Base-by-base conservation (phyloP, 2,113 vertebrate genomes). In the Pampusana beccarii region DNA sequence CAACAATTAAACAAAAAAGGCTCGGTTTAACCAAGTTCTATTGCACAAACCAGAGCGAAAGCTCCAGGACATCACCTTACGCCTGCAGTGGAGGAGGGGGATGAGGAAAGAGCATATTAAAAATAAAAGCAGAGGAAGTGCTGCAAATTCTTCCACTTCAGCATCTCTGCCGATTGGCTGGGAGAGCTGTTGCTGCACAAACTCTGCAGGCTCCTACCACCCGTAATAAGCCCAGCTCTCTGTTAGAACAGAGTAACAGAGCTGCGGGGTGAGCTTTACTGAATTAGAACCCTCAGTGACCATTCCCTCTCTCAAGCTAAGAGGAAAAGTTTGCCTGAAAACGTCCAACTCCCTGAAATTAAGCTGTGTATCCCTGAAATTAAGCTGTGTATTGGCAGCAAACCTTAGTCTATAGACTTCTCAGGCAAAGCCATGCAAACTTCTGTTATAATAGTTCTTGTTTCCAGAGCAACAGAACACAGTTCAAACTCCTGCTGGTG, bases 391-490 rank as follows among this genome's bases (percentile, higher is more conserved):
- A 2, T 0, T 0, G 42, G 51, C 8, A 12, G 75, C 86, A 90
- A 83, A 57, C 56, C 65, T 50, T 18, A 31, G 40, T 42, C 72
- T 67, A 10, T 15, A 29, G 83, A 33, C 0, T 1, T 65, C 79
- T 86, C 54, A n/a, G 7, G 38, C 2, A 9, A 78, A 95, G 78
- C 60, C 54, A 8, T 7, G 46, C 61, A 61, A 88, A 85, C 33
- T 90, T 70, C 36, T 64, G 53, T 57, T 67, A 23, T 7, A 6
- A 65, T 46, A 54, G 65, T 71, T 84, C 44, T 79, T 2, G n/a
- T 93, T 97, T 95, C 95, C 94, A 92, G 79, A 97, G 88, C 93
- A 96, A 94, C 72, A 62, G 81, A 93, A 60, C 78, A 34, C 4
- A 23, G 75, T 57, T 85, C 87, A 78, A 80, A 89, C 64, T 67